Evolutionary conservation across 2,113 vertebrate genomes (phyloP), one percentile per base, ranked within the genome.

Genomic region (Aptenodytes patagonicus): DNA sequence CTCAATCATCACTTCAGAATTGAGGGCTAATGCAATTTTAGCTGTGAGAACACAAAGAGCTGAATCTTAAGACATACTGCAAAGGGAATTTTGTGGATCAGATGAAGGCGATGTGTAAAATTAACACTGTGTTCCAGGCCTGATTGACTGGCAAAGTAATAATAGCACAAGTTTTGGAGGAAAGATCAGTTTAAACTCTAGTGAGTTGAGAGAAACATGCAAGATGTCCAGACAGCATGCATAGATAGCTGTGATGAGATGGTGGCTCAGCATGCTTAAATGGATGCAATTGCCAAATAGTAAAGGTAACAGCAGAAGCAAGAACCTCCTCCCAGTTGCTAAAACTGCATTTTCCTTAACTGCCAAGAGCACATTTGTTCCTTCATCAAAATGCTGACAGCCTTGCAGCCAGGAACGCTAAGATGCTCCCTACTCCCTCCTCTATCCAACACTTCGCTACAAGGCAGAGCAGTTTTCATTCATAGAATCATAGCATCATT

Each of bases 261-360:
- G 14, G 32, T 58, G 25, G n/a, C 44, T 93, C 52, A 57, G 22
- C 0, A 3, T 61, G 22, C 40, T 52, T 58, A 21, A 36, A 54
- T 0, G 0, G 47, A 54, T 40, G 25, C 6, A 25, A 90, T 79
- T 31, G 5, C 32, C 2, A 3, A 77, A 49, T 29, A 38, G 11
- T 26, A 61, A 76, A 57, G 36, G 9, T 10, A 70, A 72, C 4
- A 66, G 16, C 24, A 49, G 22, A 92, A 86, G 26, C 31, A 57
- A 80, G 17, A 88, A 79, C 21, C 4, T 89, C 14, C 13, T 73
- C 15, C 25, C 29, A 52, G 55, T 2, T 70, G 34, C 65, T 87
- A n/a, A 46, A 89, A 51, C 11, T 19, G 60, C n/a, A 34, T 31
- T 58, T 42, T 60, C 17, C 25, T 32, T 87, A 76, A 44, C 17